Base-by-base conservation (phyloP, 2,888 invertebrate genomes). In the Dascillus cervinus region DNA sequence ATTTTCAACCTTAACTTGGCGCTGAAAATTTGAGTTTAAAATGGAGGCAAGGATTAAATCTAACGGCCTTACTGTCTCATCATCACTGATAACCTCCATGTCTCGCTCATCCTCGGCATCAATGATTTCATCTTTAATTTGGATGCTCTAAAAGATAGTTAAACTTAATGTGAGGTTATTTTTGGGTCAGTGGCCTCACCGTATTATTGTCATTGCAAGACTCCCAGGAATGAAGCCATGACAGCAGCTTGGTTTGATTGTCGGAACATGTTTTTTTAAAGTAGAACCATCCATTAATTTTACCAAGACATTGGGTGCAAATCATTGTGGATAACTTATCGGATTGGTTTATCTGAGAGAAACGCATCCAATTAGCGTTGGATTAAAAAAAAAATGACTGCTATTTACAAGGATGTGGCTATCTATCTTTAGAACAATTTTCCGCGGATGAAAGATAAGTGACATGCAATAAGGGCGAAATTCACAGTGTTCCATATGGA, bases 271-370 rank as follows among this genome's bases (percentile, higher is more conserved):
- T 65, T 56, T 70, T 67, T 60, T 75, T 79, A 65, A 76, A 82
- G 43, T 66, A 61, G 53, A 77, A 71, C 79, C 79, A 82, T 56
- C 71, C 72, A 53, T 77, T 75, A 47, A 82, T 71, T 65, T 72
- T 77, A 50, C 67, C 68, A 49, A 73, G 58, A 54, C 82, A 82
- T 51, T 69, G 67, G 47, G 66, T 67, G 61, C 82, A 82, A 56
- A 81, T 72, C 61, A 73, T 68, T 11, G 74, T 77, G 12, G 81
- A 74, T 55, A 81, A 55, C 52, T 70, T 75, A 60, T 82, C 81
- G 58, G 70, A 67, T 48, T 68, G 60, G 47, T 62, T 68, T 58
- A 81, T 73, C 81, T 81, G 71, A 52, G 71, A n/a, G n/a, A n/a
- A n/a, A n/a, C n/a, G n/a, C n/a, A n/a, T n/a, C n/a, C n/a, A n/a